Evolutionary conservation across 2,797 vertebrate species (phyloP).

Genomic region (Choloepus didactylus): DNA sequence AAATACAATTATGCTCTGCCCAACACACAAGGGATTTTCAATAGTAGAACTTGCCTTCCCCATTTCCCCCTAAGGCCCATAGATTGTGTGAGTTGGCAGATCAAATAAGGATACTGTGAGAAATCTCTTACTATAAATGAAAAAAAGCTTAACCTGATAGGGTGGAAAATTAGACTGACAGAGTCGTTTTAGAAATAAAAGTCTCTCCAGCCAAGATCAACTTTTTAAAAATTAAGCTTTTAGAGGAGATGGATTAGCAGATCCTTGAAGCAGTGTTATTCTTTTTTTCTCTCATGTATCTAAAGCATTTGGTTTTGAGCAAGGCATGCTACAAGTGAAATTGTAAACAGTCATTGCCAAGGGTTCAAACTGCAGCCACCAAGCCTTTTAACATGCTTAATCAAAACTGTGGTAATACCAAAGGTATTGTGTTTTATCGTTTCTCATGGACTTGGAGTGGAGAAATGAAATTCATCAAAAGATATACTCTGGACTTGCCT

Average conservation of each 20-base stretch:
- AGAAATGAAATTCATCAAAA: conserved; percentile 66
- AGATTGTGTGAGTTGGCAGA: conserved; percentile 81
- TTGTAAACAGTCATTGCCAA: conserved; percentile 68
- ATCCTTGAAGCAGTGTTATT: conserved; percentile 59
- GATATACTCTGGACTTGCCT: conserved; percentile 12
- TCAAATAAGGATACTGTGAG: conserved; percentile 74
- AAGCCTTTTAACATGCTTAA: conserved; percentile 79
- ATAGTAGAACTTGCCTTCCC: conserved; percentile 77
- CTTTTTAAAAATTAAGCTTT: conserved; percentile 68
- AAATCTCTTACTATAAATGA: conserved; percentile 83
- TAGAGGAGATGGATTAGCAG: conserved; percentile 70
- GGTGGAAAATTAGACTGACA: conserved; percentile 80
- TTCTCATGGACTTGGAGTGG: conserved; percentile 40
- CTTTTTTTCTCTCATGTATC: conserved; percentile 64
- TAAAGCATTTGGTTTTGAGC: conserved; percentile 76
- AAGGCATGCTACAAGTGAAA: conserved; percentile 62
- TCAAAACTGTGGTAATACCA: conserved; percentile 72
- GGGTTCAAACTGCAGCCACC: conserved; percentile 73
- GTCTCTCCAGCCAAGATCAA: conserved; percentile 56
- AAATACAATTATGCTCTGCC: conserved; percentile 82
- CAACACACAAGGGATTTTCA: conserved; percentile 80
- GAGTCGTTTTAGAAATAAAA: conserved; percentile 69
- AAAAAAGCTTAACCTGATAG: conserved; percentile 79
- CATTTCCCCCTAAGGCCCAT: conserved; percentile 70
- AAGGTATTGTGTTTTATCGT: conserved; percentile 69